Evolutionary conservation across 1,140 invertebrate species (phyloP).

Genomic region (Diachasmimorpha longicaudata): DNA sequence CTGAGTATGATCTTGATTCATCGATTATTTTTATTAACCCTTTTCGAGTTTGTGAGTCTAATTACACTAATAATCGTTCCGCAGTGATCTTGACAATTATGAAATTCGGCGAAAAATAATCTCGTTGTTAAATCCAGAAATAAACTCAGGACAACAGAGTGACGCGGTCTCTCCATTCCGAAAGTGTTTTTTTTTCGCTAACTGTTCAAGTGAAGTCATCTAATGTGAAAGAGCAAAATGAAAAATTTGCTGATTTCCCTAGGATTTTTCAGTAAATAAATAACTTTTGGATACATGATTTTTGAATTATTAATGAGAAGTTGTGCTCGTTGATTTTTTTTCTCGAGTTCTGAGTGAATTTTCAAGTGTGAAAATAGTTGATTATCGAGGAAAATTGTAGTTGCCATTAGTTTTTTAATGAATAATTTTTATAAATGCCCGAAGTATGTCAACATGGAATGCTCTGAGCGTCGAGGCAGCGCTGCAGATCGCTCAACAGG

Average conservation of each 20-base stretch:
- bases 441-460: slow-evolving; percentile 62
- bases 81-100: background rate
- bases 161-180: background rate
- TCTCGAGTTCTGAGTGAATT: no score
- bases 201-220: no score
- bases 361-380: background rate
- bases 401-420: background rate
- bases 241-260: no score
- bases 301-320: no score
- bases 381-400: background rate
- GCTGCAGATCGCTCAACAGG: slow-evolving; percentile 48
- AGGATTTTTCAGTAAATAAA: no score
- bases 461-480: slow-evolving; percentile 54
- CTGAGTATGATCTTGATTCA: background rate
- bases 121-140: background rate
- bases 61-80: background rate
- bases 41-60: background rate
- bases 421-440: slow-evolving; percentile 48
- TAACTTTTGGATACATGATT: no score
- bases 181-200: background rate
- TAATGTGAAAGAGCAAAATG: no score
- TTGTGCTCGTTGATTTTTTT: no score
- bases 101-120: background rate
- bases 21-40: no score
- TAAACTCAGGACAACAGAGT: background rate